Conservation (phyloP, 2,888 invertebrate genomes). For the Athripsodes cinereus region DNA sequence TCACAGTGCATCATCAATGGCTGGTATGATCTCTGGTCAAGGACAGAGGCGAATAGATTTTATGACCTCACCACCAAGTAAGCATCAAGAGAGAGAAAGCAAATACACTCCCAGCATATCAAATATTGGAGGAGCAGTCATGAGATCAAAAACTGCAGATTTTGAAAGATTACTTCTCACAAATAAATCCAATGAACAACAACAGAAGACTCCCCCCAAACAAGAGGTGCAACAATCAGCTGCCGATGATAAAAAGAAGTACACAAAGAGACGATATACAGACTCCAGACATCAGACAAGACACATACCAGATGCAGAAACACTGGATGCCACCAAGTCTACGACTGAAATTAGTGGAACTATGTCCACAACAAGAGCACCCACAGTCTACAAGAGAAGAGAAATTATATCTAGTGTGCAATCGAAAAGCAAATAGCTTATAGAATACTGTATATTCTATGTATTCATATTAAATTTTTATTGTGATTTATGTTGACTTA, state of each 20-base stretch:
- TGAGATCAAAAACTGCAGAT: constrained; percentile 61
- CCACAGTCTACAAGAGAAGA: constrained; percentile 68
- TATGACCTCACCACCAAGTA: constrained; percentile 18
- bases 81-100: constrained; percentile 22
- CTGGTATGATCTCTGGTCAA: constrained; percentile 27
- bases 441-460: too few species aligned
- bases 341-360: constrained; percentile 23
- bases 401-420: constrained; percentile 77
- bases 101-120: constrained; percentile 36
- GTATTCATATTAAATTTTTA: too few species aligned
- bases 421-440: constrained; percentile 28
- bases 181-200: constrained; percentile 45
- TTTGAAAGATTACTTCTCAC: constrained; percentile 54
- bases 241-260: constrained; percentile 53
- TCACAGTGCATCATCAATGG: constrained; percentile 26
- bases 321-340: constrained; percentile 33
- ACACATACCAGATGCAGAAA: constrained; percentile 51
- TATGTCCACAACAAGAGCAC: constrained; percentile 29
- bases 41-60: constrained; percentile 30
- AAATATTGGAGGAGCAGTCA: constrained; percentile 59
- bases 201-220: constrained; percentile 34
- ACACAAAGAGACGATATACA: constrained; percentile 54
- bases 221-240: constrained; percentile 31
- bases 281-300: constrained; percentile 55
- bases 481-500: too few species aligned